These are phyloP conservation scores for Parotia lawesii DNA, from an alignment of 2,113 vertebrate species.

Conservation along the genomic window DNA sequence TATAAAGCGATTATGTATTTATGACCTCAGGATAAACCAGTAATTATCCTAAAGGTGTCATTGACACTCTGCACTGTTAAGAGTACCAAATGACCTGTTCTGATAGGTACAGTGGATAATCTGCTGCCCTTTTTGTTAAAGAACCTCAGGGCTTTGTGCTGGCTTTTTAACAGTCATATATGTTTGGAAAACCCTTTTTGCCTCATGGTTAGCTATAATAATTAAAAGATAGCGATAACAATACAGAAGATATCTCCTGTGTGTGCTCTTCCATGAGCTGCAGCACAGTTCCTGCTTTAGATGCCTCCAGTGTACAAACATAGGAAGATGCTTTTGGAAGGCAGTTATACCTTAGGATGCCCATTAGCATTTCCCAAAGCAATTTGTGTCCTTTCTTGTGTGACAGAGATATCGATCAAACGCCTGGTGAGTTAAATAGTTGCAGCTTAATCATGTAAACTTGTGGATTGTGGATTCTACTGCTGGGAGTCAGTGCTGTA, in stretches of 20 bases:
- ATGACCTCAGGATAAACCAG: neutral
- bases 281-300: neutral
- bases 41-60: neutral
- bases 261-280: neutral
- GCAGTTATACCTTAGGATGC: neutral
- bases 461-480: neutral
- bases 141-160: neutral
- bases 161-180: neutral
- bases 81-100: neutral
- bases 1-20: neutral
- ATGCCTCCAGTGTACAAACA: neutral
- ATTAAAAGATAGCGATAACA: neutral
- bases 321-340: neutral
- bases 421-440: neutral
- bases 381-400: neutral
- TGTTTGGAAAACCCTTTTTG: neutral
- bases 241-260: neutral
- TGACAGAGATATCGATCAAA: neutral
- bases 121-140: neutral
- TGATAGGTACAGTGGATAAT: neutral
- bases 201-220: neutral
- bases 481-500: neutral
- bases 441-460: neutral
- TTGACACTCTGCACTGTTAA: neutral
- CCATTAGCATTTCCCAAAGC: slow-evolving; percentile 14